A percentile compares a stretch with the other conserved stretches of the same genome.
Conservation (phyloP, 1,140 invertebrate genomes). For the Heterodera carotae region DNA sequence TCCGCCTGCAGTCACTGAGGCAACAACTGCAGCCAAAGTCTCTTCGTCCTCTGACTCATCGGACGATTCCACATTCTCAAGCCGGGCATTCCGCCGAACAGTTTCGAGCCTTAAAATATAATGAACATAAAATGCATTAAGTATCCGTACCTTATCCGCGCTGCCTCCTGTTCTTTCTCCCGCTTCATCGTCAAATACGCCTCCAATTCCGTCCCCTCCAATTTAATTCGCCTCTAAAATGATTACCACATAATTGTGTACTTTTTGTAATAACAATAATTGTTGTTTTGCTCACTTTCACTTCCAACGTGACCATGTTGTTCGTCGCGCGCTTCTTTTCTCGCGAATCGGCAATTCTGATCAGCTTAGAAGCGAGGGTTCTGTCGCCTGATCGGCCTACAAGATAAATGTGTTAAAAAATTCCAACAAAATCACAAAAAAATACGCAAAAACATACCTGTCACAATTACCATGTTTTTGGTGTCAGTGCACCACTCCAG, state of each 20-base stretch:
- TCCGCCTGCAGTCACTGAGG: constrained; percentile 17
- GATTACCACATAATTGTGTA: not conserved
- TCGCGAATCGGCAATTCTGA: constrained; percentile 56
- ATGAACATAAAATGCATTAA: constrained; percentile 25
- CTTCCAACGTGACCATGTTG: constrained; percentile 46
- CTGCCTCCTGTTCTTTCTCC: constrained; percentile 65
- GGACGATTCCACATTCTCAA: constrained; percentile 66
- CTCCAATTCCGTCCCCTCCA: constrained; percentile 88
- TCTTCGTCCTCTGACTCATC: constrained; percentile 59
- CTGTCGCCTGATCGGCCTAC: constrained; percentile 53
- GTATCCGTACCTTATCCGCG: constrained; percentile 56
- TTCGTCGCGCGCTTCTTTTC: constrained; percentile 41
- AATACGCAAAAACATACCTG: constrained; percentile 65
- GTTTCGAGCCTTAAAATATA: constrained; percentile 46
- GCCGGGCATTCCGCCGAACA: constrained; percentile 45
- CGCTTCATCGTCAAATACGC: constrained; percentile 76
- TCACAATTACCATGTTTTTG: constrained; percentile 92
- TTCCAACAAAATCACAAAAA: too few species aligned
- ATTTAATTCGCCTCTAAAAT: constrained; percentile 68
- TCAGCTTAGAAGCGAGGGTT: constrained; percentile 60
- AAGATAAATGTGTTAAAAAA: not conserved
- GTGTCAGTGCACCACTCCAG: constrained; percentile 87
- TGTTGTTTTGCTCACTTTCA: constrained; percentile 50
- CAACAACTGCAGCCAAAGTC: constrained; percentile 32
- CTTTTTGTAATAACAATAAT: not conserved